A percentile compares a stretch with the other conserved stretches of the same genome.
phyloP scores from a whole-genome alignment of 2,888 invertebrate species.

The Xestobium rufovillosum region DNA sequence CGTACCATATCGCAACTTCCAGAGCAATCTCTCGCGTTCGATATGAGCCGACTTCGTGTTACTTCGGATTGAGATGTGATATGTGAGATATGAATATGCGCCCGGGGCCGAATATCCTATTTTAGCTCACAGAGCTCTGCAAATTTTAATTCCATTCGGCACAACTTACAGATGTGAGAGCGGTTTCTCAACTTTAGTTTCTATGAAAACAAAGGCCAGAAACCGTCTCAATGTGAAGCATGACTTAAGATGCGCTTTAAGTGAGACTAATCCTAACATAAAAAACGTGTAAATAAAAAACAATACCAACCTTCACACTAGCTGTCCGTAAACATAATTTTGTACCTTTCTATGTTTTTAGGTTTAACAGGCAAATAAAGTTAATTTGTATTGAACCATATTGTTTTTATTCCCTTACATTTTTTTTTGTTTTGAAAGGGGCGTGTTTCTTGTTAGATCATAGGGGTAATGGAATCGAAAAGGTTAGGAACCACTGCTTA shows the following conservation, averaged over 20 bases:
- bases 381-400: no score
- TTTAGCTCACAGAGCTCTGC: constrained; percentile 12
- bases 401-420: no score
- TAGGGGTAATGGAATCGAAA: constrained; percentile 4
- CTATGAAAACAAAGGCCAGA: constrained; percentile 12
- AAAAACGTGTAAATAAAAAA: constrained; percentile 1
- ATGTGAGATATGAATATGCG: no score
- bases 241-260: constrained; percentile 2
- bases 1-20: no score
- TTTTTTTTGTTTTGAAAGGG: no score
- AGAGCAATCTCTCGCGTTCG: no score
- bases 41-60: no score
- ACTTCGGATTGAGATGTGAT: no score
- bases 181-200: constrained; percentile 12
- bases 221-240: constrained; percentile 7
- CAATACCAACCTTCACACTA: constrained; percentile 4
- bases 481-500: constrained; percentile 7
- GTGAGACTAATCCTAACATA: constrained; percentile 2
- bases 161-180: constrained; percentile 13
- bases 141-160: constrained; percentile 10
- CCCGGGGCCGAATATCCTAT: constrained; percentile 14
- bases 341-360: no score
- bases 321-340: background rate
- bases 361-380: no score
- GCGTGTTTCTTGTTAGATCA: constrained; percentile 4